A percentile compares a stretch with the other conserved stretches of the same genome.
Conservation (phyloP, 2,113 vertebrate genomes). For the Hyperopisus bebe region DNA sequence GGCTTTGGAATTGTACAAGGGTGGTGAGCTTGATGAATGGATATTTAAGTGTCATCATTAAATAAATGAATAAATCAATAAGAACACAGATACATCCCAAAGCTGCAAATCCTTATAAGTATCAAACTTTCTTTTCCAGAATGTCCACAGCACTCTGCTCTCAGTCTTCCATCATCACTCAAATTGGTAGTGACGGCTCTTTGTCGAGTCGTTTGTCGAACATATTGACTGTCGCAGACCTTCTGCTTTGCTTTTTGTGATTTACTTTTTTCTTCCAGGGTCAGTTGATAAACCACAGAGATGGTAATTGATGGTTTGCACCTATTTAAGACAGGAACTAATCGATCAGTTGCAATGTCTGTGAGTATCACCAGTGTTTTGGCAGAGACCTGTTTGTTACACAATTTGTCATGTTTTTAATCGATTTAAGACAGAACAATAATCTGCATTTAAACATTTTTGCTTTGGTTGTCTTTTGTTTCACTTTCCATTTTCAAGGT, state of each 20-base stretch:
- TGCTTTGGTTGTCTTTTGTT: neutral
- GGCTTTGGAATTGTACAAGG: neutral
- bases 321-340: neutral
- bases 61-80: neutral
- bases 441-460: neutral
- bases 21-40: neutral
- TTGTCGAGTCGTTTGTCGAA: neutral
- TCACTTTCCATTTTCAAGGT: neutral
- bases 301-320: neutral
- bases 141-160: neutral
- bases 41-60: neutral
- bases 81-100: neutral
- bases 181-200: neutral
- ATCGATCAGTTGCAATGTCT: neutral
- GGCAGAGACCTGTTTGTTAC: neutral
- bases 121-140: neutral
- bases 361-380: neutral
- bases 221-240: neutral
- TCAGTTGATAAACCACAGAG: neutral
- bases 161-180: neutral
- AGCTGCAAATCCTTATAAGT: neutral
- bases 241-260: neutral
- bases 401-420: neutral
- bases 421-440: neutral
- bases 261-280: neutral